These are phyloP conservation scores for Heptranchias perlo DNA, from an alignment of 2,113 vertebrate species.

Conservation along the genomic window DNA sequence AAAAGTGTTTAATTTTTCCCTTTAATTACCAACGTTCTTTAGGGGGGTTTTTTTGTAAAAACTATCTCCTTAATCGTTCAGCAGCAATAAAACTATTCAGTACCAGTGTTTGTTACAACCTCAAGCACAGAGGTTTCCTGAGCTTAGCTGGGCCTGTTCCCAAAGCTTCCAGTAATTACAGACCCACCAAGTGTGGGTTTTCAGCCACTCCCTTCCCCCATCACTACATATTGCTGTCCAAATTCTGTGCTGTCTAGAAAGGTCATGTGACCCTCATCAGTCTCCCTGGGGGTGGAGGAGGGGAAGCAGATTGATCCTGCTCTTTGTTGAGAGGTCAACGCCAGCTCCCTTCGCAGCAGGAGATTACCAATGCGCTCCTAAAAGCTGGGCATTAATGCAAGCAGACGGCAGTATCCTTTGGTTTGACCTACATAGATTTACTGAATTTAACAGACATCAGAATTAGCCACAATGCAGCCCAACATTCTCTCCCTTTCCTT, in stretches of 20 bases:
- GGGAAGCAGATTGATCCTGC: constrained; percentile 70
- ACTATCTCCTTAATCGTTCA: background rate
- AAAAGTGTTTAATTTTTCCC: background rate
- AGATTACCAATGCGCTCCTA: constrained; percentile 60
- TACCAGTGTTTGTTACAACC: background rate
- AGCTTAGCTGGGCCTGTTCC: background rate
- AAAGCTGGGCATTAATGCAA: constrained; percentile 52
- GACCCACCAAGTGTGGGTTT: constrained; percentile 53
- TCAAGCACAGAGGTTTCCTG: background rate
- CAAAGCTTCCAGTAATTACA: constrained; percentile 46
- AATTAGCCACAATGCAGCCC: background rate
- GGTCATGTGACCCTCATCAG: constrained; percentile 77
- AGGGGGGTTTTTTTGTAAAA: background rate
- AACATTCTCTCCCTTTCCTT: too few species aligned
- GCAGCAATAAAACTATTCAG: background rate
- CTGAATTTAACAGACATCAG: background rate
- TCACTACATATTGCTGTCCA: constrained; percentile 56
- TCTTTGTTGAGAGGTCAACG: constrained; percentile 82
- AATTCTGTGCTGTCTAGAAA: constrained; percentile 67
- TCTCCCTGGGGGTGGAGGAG: constrained; percentile 58
- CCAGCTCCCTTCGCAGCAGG: constrained; percentile 57
- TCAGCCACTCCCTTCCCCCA: constrained; percentile 49
- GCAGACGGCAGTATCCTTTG: background rate
- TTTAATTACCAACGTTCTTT: background rate
- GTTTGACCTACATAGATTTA: constrained; percentile 4